Evolutionary conservation across 2,797 vertebrate genomes (phyloP), one percentile per base, ranked within the genome.

Genomic region (Parauchenoglanis punctatus): DNA sequence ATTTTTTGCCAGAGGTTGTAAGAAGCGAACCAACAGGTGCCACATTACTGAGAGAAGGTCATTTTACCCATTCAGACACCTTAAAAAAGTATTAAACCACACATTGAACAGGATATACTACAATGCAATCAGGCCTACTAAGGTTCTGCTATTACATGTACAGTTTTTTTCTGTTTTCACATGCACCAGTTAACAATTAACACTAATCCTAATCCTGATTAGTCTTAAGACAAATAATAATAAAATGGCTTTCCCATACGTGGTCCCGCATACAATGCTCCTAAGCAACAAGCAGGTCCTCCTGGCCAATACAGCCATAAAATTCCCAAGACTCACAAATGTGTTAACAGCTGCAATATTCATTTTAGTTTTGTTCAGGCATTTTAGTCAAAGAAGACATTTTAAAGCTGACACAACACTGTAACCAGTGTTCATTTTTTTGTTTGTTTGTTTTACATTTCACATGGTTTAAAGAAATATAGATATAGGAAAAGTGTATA

Each of bases 291-390:
- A 75, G n/a, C 44, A 35, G 84, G 81, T 61, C 23, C 58, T 17
- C 28, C 44, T 86, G 82, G 75, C 84, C 61, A 68, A 78, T 84
- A 88, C 70, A 85, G 52, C 84, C 59, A 72, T 83, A 52, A 58
- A 84, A 88, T 81, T 83, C 76, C 52, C 63, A 85, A 80, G 56
- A 81, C 63, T 77, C 28, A 35, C 75, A 81, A 78, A 89, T 80
- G 35, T 52, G 4, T 70, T 82, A 63, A 31, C 87, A 90, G 86
- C 87, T 91, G 88, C 85, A 81, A 56, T 78, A 84, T 58, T 82
- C 83, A 76, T 89, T 75, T 77, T 28, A 61, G 67, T 85, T 88
- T 81, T 85, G 25, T 85, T 28, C 81, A 76, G 70, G 18, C 59
- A 59, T 72, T 54, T 61, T 58, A 70, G 56, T 84, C 61, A 83